Evolutionary conservation across 2,797 vertebrate species (phyloP).

Genomic region (Platyrinchus mystaceus): DNA sequence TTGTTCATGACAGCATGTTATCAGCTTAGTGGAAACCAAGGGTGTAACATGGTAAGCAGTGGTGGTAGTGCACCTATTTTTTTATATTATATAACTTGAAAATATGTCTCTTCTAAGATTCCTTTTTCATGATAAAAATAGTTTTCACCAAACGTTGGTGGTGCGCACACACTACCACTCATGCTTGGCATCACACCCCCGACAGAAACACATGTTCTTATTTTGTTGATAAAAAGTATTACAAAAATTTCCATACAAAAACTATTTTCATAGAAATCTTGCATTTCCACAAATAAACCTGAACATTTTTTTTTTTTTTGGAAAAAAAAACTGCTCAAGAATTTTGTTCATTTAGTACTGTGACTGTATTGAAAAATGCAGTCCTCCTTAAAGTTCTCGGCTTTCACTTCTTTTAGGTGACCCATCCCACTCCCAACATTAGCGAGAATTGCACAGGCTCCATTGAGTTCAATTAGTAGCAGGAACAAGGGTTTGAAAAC

Average conservation of each 20-base stretch:
- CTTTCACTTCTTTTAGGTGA: slow-evolving; percentile 68
- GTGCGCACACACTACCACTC: slow-evolving; percentile 84
- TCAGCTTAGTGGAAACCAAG: slow-evolving; percentile 84
- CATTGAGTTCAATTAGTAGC: slow-evolving; percentile 67
- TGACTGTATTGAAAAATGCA: slow-evolving; percentile 83
- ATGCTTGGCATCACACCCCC: slow-evolving; percentile 83
- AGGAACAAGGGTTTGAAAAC: slow-evolving; percentile 63
- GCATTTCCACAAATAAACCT: slow-evolving; percentile 97
- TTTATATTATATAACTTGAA: slow-evolving; percentile 91
- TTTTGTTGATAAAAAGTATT: slow-evolving; percentile 98
- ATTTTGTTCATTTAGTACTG: slow-evolving; percentile 79
- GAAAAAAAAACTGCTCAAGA: slow-evolving; percentile 79
- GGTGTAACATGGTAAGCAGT: slow-evolving; percentile 86
- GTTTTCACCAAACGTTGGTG: slow-evolving; percentile 90
- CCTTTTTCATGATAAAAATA: slow-evolving; percentile 98
- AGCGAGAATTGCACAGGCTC: slow-evolving; percentile 71
- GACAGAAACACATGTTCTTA: slow-evolving; percentile 79
- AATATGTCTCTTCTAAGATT: slow-evolving; percentile 97
- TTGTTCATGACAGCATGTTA: slow-evolving; percentile 86
- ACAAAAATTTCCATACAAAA: slow-evolving; percentile 99
- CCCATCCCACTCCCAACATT: slow-evolving; percentile 65
- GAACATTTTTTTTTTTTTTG: slow-evolving; percentile 80
- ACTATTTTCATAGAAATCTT: slow-evolving; percentile 98
- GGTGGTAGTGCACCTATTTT: slow-evolving; percentile 82
- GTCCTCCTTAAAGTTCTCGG: slow-evolving; percentile 76